phyloP scores from a whole-genome alignment of 2,797 vertebrate genomes.

The Meda fulgida region DNA sequence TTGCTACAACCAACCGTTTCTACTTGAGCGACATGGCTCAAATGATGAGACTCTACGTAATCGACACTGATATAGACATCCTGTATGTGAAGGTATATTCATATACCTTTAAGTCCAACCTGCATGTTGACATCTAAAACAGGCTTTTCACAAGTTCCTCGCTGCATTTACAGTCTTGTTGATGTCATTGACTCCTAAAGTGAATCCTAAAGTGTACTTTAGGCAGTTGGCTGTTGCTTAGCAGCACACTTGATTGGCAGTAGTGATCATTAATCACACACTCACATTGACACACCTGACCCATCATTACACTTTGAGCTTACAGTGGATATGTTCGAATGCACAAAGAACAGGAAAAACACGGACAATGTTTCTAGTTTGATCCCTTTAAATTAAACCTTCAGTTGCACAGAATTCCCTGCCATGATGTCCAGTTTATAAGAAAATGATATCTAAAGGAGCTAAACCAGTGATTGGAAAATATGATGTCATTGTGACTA shows the following conservation, averaged over 20 bases:
- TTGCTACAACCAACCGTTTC: neutral
- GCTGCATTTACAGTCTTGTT: slow-evolving; percentile 5
- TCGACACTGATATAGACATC: neutral
- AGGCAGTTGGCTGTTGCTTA: neutral
- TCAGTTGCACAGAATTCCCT: slow-evolving; percentile 32
- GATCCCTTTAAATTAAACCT: slow-evolving; percentile 42
- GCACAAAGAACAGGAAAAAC: neutral
- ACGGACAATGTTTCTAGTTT: neutral
- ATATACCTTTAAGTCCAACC: neutral
- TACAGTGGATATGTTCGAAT: neutral
- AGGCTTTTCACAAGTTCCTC: neutral
- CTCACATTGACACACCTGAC: neutral
- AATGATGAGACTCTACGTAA: neutral
- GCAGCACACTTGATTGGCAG: neutral
- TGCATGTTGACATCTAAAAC: neutral
- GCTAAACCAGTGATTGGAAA: slow-evolving; percentile 14
- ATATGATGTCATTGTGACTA: slow-evolving; percentile 39
- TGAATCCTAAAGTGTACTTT: slow-evolving; percentile 27
- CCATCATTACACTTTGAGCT: neutral
- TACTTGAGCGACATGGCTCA: neutral
- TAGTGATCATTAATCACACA: slow-evolving; percentile 10
- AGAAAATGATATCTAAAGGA: slow-evolving; percentile 33
- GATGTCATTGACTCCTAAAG: slow-evolving; percentile 6
- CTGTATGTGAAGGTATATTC: neutral
- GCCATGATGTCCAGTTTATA: slow-evolving; percentile 37